Evolutionary conservation across 2,797 vertebrate genomes (phyloP).

Genomic region (Liasis olivaceus): DNA sequence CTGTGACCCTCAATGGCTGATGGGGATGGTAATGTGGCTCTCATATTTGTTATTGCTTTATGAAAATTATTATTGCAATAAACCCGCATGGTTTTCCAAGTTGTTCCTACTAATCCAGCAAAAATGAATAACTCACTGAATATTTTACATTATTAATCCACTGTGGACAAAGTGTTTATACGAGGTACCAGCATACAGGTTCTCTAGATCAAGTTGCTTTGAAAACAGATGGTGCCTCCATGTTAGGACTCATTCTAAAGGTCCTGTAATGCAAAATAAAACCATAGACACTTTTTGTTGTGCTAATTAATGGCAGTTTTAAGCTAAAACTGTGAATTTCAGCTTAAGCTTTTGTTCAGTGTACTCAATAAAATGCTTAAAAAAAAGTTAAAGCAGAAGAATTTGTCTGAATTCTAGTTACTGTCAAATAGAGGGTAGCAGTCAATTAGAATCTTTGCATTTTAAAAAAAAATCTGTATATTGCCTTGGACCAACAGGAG

Average conservation of each 20-base stretch:
- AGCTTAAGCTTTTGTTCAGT: not conserved
- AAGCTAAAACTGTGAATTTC: not conserved
- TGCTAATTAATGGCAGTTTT: not conserved
- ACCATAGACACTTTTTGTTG: not conserved
- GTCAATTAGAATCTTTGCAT: not conserved
- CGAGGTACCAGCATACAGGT: not conserved
- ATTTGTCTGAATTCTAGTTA: not conserved
- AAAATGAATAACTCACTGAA: slow-evolving; percentile 59
- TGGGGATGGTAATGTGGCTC: slow-evolving; percentile 39
- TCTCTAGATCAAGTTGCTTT: slow-evolving; percentile 7
- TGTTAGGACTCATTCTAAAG: not conserved
- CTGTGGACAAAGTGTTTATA: slow-evolving; percentile 9
- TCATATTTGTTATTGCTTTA: slow-evolving; percentile 54
- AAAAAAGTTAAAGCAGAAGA: not conserved
- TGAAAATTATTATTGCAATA: slow-evolving; percentile 65
- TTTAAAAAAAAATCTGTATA: not conserved
- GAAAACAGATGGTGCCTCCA: not conserved
- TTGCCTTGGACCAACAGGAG: not conserved
- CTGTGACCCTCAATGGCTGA: slow-evolving; percentile 62
- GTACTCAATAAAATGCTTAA: not conserved
- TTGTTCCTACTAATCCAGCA: slow-evolving; percentile 57
- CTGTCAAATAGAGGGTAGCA: not conserved
- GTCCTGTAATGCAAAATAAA: not conserved
- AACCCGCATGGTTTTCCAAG: slow-evolving; percentile 56
- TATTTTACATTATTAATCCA: slow-evolving; percentile 59